phyloP scores from a whole-genome alignment of 2,888 invertebrate species.

The Synergus japonicus region DNA sequence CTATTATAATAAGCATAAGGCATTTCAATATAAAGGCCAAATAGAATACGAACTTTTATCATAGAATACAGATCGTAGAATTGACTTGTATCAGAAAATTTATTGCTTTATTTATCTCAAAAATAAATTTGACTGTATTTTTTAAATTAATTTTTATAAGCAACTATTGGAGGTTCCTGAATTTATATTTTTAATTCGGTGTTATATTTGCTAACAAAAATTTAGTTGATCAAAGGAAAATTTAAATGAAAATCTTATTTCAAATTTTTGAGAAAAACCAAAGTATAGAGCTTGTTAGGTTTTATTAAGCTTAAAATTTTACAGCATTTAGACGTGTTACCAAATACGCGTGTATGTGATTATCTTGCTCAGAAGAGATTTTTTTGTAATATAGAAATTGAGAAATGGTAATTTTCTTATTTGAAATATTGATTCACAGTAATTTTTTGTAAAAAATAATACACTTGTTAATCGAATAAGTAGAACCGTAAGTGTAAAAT shows the following conservation, averaged over 20 bases:
- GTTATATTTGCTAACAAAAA: not conserved
- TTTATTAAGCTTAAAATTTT: not conserved
- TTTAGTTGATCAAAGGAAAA: not conserved
- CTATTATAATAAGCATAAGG: slow-evolving; percentile 5
- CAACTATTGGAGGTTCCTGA: not conserved
- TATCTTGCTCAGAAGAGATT: not conserved
- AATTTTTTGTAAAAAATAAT: not conserved
- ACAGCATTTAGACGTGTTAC: slow-evolving; percentile 21
- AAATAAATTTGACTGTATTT: not conserved
- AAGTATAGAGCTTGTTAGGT: not conserved
- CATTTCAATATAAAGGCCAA: slow-evolving; percentile 32
- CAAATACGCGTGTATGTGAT: slow-evolving; percentile 14
- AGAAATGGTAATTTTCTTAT: not conserved
- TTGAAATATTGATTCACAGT: not conserved
- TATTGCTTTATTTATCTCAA: not conserved
- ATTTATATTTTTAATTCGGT: not conserved
- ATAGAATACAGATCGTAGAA: slow-evolving; percentile 1
- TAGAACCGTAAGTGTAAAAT: not conserved
- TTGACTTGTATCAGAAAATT: not conserved
- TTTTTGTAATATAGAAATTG: not conserved
- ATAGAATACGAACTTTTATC: slow-evolving; percentile 24
- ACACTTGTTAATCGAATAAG: not conserved
- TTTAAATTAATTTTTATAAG: not conserved
- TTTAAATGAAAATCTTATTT: not conserved
- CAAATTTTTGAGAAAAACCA: not conserved